Base-by-base conservation (phyloP, 1,140 invertebrate genomes). In the Neotoxoptera formosana region DNA sequence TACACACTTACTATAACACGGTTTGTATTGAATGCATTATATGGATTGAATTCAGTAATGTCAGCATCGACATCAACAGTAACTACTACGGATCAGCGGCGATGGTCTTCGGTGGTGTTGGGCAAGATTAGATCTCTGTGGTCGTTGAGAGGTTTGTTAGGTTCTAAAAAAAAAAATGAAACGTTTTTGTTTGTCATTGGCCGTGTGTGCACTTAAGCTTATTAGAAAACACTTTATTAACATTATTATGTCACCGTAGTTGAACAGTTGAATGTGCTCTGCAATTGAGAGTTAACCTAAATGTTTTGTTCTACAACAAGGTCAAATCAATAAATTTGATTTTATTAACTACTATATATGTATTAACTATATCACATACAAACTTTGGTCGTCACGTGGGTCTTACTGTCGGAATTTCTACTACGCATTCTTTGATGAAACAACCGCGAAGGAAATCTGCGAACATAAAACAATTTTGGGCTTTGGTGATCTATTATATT, bases 51-150 rank as follows among this genome's bases (percentile, higher is more conserved):
- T 93, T 53, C 47, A 93, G 94, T 91, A 94, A 95, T 95, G 93
- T 95, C 95, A 36, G 95, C 95, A 21, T 95, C 96, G 34, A 96
- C 96, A 47, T 96, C 95, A 96, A 95, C 67, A 34, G 76, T 93
- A 86, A 93, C 76, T 83, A 21, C 91, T 83, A 36, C 91, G 81
- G 96, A 96, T 94, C 95, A 95, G 94, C 95, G 96, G 91, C 95
- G 97, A 94, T 97, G 97, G 97, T 97, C 97, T 47, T 97, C 97
- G 90, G 95, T 97, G 94, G 97, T 98, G 93, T 96, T 98, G 94
- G 97, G 97, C 94, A 98, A 98, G 96, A 98, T 98, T 95, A 97
- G 97, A 95, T 98, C 97, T 23, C 95, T 98, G 93, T 98, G 97
- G 97, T 97, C 96, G 94, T 96, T 96, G 94, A 97, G 97, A 94